These are phyloP conservation scores for Cantharis flavilabris DNA, from an alignment of 2,888 invertebrate genomes.

Conservation along the genomic window DNA sequence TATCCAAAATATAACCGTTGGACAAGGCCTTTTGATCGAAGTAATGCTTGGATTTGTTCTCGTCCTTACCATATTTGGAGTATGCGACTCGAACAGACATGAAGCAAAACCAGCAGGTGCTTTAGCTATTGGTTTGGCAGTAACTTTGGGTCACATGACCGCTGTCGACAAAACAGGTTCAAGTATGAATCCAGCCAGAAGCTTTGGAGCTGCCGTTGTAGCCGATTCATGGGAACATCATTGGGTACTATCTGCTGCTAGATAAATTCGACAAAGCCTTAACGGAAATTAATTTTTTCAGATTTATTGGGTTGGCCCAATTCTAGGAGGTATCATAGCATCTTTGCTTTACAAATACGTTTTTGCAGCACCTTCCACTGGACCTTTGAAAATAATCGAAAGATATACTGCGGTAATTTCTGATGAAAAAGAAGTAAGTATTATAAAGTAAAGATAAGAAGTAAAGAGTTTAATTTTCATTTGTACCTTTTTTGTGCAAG, in stretches of 20 bases:
- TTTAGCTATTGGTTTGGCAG: slow-evolving; percentile 85
- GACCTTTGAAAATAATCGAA: slow-evolving; percentile 54
- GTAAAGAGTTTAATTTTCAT: background rate
- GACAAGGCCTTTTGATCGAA: slow-evolving; percentile 88
- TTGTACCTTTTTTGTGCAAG: slow-evolving; percentile 16
- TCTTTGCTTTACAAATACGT: slow-evolving; percentile 75
- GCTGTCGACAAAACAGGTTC: slow-evolving; percentile 85
- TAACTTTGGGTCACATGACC: slow-evolving; percentile 82
- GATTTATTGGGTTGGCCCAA: slow-evolving; percentile 90
- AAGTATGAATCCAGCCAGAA: slow-evolving; percentile 92
- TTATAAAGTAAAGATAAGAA: background rate
- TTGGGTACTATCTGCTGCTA: slow-evolving; percentile 69
- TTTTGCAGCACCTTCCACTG: slow-evolving; percentile 59
- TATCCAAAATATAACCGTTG: slow-evolving; percentile 63
- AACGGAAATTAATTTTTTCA: slow-evolving; percentile 41
- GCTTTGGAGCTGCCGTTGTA: slow-evolving; percentile 85
- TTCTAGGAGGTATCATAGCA: slow-evolving; percentile 78
- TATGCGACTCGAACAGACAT: slow-evolving; percentile 77
- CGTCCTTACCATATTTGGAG: slow-evolving; percentile 87
- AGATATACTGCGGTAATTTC: slow-evolving; percentile 62
- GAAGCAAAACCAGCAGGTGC: slow-evolving; percentile 84
- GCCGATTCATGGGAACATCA: slow-evolving; percentile 76
- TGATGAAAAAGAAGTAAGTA: slow-evolving; percentile 71
- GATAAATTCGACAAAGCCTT: background rate
- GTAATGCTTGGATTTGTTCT: slow-evolving; percentile 89